These are phyloP conservation scores for Tuta absoluta DNA, from an alignment of 2,888 invertebrate species.

Conservation along the genomic window DNA sequence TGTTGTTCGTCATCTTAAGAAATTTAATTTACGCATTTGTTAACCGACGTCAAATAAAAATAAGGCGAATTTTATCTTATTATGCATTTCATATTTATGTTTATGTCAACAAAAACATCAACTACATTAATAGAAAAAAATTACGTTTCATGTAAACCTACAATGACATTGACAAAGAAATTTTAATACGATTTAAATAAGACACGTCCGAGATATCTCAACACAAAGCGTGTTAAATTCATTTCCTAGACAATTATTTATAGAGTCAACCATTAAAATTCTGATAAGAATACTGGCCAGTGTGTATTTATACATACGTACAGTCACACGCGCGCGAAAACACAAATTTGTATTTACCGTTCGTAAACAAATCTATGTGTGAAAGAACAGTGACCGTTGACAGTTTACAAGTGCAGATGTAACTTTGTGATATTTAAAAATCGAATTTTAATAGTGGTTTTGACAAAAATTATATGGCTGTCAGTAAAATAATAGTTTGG, in stretches of 20 bases:
- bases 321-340: slow-evolving; percentile 5
- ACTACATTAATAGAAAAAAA: not conserved
- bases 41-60: no score
- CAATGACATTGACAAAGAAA: not conserved
- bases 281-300: slow-evolving; percentile 15
- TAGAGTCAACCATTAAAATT: slow-evolving; percentile 16
- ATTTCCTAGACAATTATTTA: slow-evolving; percentile 13
- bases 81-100: no score
- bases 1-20: no score
- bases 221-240: not conserved
- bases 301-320: slow-evolving; percentile 7
- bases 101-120: not conserved
- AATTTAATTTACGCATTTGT: no score
- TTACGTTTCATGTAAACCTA: no score
- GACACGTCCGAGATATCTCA: not conserved
- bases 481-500: not conserved
- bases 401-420: not conserved
- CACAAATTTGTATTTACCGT: not conserved
- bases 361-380: not conserved
- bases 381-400: not conserved
- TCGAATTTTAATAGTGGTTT: not conserved
- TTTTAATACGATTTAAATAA: not conserved
- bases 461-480: not conserved
- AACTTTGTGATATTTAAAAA: slow-evolving; percentile 8
- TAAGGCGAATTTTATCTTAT: no score